Evolutionary conservation across 2,888 invertebrate species (phyloP).

Genomic region (Rhyacophila evoluta): DNA sequence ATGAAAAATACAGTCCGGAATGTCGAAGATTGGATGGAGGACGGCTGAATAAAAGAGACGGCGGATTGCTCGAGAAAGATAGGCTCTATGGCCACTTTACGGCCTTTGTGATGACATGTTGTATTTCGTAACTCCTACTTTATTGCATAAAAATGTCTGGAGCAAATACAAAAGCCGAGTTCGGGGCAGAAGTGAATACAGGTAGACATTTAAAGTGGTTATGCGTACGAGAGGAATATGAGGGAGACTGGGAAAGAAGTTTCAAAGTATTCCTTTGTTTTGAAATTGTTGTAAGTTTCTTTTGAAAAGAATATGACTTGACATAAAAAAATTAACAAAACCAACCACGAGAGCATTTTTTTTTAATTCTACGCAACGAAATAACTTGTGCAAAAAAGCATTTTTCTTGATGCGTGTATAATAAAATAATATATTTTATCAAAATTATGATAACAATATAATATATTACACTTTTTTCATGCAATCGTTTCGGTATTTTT

Average conservation of each 20-base stretch:
- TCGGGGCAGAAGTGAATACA: conserved; percentile 32
- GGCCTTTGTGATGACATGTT: conserved; percentile 41
- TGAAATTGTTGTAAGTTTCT: not conserved
- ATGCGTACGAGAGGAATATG: not conserved
- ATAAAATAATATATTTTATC: too few relatives aligned
- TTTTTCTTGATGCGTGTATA: too few relatives aligned
- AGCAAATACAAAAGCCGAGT: conserved; percentile 37
- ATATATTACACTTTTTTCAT: too few relatives aligned
- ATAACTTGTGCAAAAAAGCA: not conserved
- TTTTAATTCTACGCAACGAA: not conserved
- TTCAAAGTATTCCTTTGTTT: conserved; percentile 12
- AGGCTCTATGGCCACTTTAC: conserved; percentile 28
- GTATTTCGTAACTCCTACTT: conserved; percentile 36
- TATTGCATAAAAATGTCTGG: conserved; percentile 42
- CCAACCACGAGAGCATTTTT: not conserved
- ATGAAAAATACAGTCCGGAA: not conserved
- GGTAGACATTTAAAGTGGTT: conserved; percentile 20
- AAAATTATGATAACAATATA: too few relatives aligned
- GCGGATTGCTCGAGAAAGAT: conserved; percentile 12
- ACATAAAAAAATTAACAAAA: not conserved
- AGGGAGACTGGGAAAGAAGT: not conserved
- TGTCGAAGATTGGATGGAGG: conserved; percentile 9
- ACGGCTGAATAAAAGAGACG: not conserved
- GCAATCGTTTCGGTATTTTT: too few relatives aligned
- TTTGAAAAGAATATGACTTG: conserved; percentile 9